Evolutionary conservation across 2,113 vertebrate genomes (phyloP).

Genomic region (Leucosticte australis): DNA sequence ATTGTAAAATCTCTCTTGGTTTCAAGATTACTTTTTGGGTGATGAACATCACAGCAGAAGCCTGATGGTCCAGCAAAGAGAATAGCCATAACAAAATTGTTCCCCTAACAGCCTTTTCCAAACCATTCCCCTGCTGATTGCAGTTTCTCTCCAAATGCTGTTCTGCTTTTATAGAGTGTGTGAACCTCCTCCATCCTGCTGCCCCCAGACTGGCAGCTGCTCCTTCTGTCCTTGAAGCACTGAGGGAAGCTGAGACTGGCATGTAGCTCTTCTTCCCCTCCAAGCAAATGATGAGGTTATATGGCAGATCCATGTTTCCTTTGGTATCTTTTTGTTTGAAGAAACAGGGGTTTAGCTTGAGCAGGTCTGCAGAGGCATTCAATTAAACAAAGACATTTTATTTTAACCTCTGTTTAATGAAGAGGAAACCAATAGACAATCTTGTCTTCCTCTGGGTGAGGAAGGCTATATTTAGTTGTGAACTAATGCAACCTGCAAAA

Average conservation of each 20-base stretch:
- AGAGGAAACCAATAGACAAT: slow-evolving; percentile 34
- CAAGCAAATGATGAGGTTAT: not conserved
- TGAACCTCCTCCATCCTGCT: slow-evolving; percentile 18
- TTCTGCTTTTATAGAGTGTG: not conserved
- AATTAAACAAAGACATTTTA: slow-evolving; percentile 30
- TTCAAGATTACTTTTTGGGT: not conserved
- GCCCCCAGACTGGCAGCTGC: slow-evolving; percentile 33
- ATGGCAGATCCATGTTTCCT: slow-evolving; percentile 14
- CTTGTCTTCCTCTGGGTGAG: not conserved
- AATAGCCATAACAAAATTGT: not conserved
- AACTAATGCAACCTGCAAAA: not conserved
- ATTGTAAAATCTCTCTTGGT: not conserved
- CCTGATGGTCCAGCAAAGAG: not conserved
- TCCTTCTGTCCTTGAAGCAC: slow-evolving; percentile 36
- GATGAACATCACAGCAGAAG: not conserved
- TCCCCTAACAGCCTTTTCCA: not conserved
- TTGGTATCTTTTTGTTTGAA: slow-evolving; percentile 42
- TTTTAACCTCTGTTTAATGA: slow-evolving; percentile 41
- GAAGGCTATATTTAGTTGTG: slow-evolving; percentile 38
- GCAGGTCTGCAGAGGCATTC: not conserved
- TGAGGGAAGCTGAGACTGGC: not conserved
- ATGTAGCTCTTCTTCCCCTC: slow-evolving; percentile 5
- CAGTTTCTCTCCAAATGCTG: not conserved
- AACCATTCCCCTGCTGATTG: not conserved
- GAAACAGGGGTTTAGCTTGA: slow-evolving; percentile 18